Conservation (phyloP, 1,140 invertebrate species). For the Cotesia vestalis region DNA sequence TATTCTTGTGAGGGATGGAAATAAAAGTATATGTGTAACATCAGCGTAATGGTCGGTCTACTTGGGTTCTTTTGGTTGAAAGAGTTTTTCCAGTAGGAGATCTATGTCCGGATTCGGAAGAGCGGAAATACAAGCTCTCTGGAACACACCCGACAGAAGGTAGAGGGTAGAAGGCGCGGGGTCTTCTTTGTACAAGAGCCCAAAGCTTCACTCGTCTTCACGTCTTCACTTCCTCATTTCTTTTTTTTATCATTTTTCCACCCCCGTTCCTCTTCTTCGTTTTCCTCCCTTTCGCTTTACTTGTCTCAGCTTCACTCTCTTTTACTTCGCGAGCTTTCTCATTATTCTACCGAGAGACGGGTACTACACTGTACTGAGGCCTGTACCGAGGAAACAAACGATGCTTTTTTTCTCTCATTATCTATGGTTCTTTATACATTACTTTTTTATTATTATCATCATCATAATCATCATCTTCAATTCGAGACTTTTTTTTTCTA, state of each 20-base stretch:
- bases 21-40: slow-evolving; percentile 1
- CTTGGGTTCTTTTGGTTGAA: slow-evolving; percentile 5
- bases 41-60: neutral
- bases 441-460: too few species aligned
- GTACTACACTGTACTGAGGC: too few species aligned
- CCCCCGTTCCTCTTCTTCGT: neutral
- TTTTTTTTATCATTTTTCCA: too few species aligned
- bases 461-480: too few species aligned
- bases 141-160: slow-evolving; percentile 14
- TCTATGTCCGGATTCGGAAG: slow-evolving; percentile 4
- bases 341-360: slow-evolving; percentile 12
- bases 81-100: neutral
- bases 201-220: neutral
- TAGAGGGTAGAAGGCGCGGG: too few species aligned
- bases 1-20: too few species aligned
- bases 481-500: too few species aligned
- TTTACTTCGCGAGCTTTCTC: slow-evolving; percentile 15
- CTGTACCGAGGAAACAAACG: too few species aligned
- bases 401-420: too few species aligned
- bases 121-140: slow-evolving; percentile 25
- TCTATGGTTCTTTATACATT: too few species aligned
- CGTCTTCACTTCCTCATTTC: slow-evolving; percentile 6
- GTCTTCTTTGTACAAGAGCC: slow-evolving; percentile 8
- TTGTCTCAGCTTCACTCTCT: neutral
- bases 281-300: neutral